Evolutionary conservation across 2,888 invertebrate genomes (phyloP).

Genomic region (Cryptophagus acutangulus): DNA sequence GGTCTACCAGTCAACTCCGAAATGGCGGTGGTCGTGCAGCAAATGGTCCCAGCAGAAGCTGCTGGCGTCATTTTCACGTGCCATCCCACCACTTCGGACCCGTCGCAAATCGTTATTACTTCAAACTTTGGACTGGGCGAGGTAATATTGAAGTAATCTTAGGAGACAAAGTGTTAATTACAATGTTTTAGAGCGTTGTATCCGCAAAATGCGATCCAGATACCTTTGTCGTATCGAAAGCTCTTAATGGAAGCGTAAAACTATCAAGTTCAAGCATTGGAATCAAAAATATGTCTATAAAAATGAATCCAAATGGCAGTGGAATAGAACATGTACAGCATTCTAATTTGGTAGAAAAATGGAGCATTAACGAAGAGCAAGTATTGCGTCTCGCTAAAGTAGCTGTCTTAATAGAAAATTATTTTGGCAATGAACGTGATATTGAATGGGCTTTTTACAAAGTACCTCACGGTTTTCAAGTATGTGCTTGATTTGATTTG

Average conservation of each 20-base stretch:
- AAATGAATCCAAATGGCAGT: conserved; percentile 46
- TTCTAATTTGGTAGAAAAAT: conserved; percentile 24
- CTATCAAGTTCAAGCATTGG: conserved; percentile 48
- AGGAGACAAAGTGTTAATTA: neutral
- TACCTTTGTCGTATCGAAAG: conserved; percentile 53
- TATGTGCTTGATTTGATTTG: conserved; percentile 2
- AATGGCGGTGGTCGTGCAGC: conserved; percentile 78
- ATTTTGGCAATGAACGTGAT: conserved; percentile 68
- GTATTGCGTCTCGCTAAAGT: conserved; percentile 55
- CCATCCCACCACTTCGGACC: conserved; percentile 69
- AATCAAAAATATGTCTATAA: conserved; percentile 52
- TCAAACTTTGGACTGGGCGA: conserved; percentile 82
- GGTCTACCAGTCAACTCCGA: conserved; percentile 63
- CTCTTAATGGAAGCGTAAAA: neutral
- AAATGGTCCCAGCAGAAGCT: conserved; percentile 64
- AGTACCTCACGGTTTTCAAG: conserved; percentile 39
- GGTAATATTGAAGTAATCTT: conserved; percentile 48
- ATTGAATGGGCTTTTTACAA: conserved; percentile 74
- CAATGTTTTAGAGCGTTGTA: conserved; percentile 63
- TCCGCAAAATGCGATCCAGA: conserved; percentile 75
- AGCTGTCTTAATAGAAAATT: conserved; percentile 58
- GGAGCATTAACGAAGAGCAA: conserved; percentile 45
- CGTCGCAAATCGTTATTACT: conserved; percentile 63
- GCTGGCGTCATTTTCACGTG: conserved; percentile 80
- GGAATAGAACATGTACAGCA: conserved; percentile 12